Evolutionary conservation across 2,888 invertebrate genomes (phyloP), one percentile per base, ranked within the genome.

Genomic region (Patella caerulea): DNA sequence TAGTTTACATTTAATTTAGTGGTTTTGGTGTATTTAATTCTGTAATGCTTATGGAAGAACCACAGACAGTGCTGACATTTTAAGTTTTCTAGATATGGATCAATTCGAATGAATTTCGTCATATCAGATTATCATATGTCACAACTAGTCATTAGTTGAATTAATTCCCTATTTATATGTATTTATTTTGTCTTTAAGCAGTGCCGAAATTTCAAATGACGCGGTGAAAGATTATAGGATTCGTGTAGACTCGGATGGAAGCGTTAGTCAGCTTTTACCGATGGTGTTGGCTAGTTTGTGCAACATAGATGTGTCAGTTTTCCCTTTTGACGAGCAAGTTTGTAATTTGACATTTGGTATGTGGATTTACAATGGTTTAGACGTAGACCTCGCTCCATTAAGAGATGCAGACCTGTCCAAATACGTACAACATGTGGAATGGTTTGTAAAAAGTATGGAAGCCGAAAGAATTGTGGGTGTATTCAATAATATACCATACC

Each of bases 291-390:
- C 86, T 74, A 88, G 86, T 72, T 79, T 89, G 9, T 90, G 90
- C 79, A 82, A 84, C 15, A 84, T 90, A 2, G 86, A 89, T 77
- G 86, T 89, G 11, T 79, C 83, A 69, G 88, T 87, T 79, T 89
- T 89, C 77, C 89, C 89, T 0, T 89, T 98, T 93, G 98, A 98
- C 92, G 97, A 98, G 93, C 98, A 99, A 93, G 95, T 95, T 88
- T 99, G 98, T 93, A 96, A 97, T 92, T 96, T 98, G 96, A 97
- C 98, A 93, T 98, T 98, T 92, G 98, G 98, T 90, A 98, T 98
- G 92, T 99, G 99, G 99, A 98, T 98, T 86, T 98, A 86, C 71
- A 79, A 79, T 56, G 84, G 83, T 0, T 54, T 56, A 7, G 79
- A 83, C n/a, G 54, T 86, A 7, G 80, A 86, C 73, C 71, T 86